Evolutionary conservation across 2,797 vertebrate species (phyloP), one percentile per base, ranked within the genome.

Genomic region (Coccyzus lansbergi): DNA sequence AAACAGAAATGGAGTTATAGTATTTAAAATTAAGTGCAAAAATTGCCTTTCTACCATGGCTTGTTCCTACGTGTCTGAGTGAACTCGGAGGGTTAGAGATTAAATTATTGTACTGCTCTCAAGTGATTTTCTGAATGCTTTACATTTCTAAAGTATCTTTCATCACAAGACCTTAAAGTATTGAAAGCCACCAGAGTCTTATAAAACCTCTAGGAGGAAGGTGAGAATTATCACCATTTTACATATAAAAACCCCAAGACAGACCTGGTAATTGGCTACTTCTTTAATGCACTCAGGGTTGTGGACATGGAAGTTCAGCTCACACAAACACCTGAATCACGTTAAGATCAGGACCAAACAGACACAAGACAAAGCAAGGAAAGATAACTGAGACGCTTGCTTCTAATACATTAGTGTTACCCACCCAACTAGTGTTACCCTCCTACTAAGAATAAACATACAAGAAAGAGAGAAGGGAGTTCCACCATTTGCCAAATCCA

Each of bases 21-120:
- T 33, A 83, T 42, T 83, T 70, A 80, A 94, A 92, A 91, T 59
- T 17, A 64, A 74, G 36, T 29, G 25, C 44, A 74, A 56, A 92
- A 83, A 44, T 18, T 58, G 13, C 51, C 53, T 52, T 83, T 91
- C 44, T 77, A 19, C 33, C 17, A 42, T 31, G 59, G 19, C 10
- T 19, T 25, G 13, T 48, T 82, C 59, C 38, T 67, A 76, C 44
- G 51, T 29, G 15, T 38, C 28, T 49, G 14, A 91, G 33, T 28
- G n/a, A 83, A 92, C 53, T 46, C 63, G 51, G 12, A 91, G 42
- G 7, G 14, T 31, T 70, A 91, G 29, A 55, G 55, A 33, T 75
- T 44, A 86, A 63, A 77, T 82, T 72, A 83, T 0, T 88, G 64
- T 33, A 62, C 48, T 36, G 20, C 13, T 49, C 40, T 58, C 44